Base-by-base conservation (phyloP, 2,888 invertebrate genomes). In the Andricus quercusramuli region DNA sequence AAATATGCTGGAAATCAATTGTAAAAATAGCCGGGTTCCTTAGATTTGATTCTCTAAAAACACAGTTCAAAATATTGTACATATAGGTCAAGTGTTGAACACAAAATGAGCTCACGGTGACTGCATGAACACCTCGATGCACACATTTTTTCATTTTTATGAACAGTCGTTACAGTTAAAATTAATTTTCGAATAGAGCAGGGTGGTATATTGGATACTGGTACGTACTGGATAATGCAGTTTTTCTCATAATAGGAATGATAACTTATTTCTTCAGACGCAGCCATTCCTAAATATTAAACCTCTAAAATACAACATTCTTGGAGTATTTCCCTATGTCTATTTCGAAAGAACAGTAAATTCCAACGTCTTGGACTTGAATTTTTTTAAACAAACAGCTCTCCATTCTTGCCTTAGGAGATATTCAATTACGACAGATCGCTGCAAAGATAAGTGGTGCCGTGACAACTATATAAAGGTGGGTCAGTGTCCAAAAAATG, bases 341-440 rank as follows among this genome's bases (percentile, higher is more conserved):
- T 25, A 13, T 62, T 62, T 25, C 3, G 22, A 56, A 56, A 17
- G 6, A 47, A 56, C n/a, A 56, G 9, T 15, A 11, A 62, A 62
- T 62, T 25, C 25, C 62, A 3, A 25, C 15, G 62, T 25, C 25
- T 62, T 15, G 15, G 62, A 62, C 62, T 44, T 41, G 6, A 6
- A 47, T 74, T 44, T 22, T 44, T 44, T 25, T 8, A 41, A 56
- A 65, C 47, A 80, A 80, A 41, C 65, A 47, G 22, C 32, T 74
- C 41, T 41, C 47, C 37, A 77, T 77, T 78, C 80, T 82, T 81
- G 78, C 77, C 80, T 79, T 56, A 78, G 81, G 84, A 88, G 90
- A 90, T 91, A 92, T 91, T 90, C 89, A 90, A 92, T 92, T 91
- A 92, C 89, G 84, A 82, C 80, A 89, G 91, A 91, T 91, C 87